Percentiles rank a stretch among this genome's conserved stretches.
These are phyloP conservation scores for Heliocidaris erythrogramma DNA, from an alignment of 35 echinoderm and acorn worm species.

Conservation along the genomic window DNA sequence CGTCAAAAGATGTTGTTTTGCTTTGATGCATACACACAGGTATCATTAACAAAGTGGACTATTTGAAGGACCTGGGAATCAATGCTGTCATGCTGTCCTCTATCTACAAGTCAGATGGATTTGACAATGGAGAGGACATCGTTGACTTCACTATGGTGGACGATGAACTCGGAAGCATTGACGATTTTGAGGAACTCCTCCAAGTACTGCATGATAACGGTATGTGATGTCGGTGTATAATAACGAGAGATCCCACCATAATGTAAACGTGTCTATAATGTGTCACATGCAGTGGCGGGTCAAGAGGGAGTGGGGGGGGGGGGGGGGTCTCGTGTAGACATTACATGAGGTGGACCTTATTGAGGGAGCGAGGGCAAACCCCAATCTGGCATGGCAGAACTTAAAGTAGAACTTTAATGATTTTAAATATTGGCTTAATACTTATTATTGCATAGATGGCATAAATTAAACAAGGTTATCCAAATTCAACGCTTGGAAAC, in stretches of 20 bases:
- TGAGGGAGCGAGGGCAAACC: no score
- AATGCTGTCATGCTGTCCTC: slow-evolving; percentile 80
- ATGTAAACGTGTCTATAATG: no score
- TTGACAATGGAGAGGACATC: slow-evolving; percentile 88
- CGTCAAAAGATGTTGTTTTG: neutral
- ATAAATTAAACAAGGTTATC: no score
- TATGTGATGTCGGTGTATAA: neutral
- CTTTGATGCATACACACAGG: slow-evolving; percentile 42
- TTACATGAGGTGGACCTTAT: neutral
- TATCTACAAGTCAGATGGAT: slow-evolving; percentile 68
- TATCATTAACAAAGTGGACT: slow-evolving; percentile 78
- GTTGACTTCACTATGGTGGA: slow-evolving; percentile 70
- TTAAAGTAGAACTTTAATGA: no score
- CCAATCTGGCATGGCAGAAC: no score
- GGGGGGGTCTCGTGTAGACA: neutral
- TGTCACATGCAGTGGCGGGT: neutral
- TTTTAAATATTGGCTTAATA: no score
- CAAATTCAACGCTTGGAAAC: no score
- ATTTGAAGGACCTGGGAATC: slow-evolving; percentile 67
- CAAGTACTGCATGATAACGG: slow-evolving; percentile 59
- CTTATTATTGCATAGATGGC: no score
- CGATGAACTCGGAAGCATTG: slow-evolving; percentile 60
- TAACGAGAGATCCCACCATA: neutral
- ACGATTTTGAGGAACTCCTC: slow-evolving; percentile 70
- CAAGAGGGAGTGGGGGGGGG: neutral